These are phyloP conservation scores for Synanthedon myopaeformis DNA, from an alignment of 2,888 invertebrate species.

Conservation along the genomic window DNA sequence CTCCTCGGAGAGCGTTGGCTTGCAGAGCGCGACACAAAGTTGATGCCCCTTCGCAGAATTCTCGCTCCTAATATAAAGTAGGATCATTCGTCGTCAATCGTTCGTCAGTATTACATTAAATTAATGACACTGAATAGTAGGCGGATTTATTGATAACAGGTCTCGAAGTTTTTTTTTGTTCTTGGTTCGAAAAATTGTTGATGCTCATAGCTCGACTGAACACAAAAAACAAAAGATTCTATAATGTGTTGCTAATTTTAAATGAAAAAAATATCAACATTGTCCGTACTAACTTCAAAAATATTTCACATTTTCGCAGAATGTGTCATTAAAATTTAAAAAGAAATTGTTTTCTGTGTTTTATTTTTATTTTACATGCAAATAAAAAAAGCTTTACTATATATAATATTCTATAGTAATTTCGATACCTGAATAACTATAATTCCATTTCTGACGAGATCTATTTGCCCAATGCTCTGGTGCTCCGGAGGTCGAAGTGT, in stretches of 20 bases:
- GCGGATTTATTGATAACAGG: no score
- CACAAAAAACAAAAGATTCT: no score
- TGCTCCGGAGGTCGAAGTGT: slow-evolving; percentile 51
- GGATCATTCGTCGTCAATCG: no score
- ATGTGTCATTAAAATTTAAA: neutral
- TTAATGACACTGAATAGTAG: no score
- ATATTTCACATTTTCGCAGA: neutral
- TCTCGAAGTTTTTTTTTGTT: no score
- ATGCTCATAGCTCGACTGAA: no score
- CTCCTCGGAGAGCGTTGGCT: slow-evolving; percentile 75
- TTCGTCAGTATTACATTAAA: no score
- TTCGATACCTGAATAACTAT: slow-evolving; percentile 54
- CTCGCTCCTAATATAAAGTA: slow-evolving; percentile 72
- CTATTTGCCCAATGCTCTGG: slow-evolving; percentile 40
- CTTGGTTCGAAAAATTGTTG: no score
- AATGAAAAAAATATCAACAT: no score
- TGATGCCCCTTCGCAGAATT: slow-evolving; percentile 84
- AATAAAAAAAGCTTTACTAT: neutral
- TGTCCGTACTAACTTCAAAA: neutral
- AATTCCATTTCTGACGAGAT: slow-evolving; percentile 50
- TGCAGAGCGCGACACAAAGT: slow-evolving; percentile 78
- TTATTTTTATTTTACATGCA: no score
- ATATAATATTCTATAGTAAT: neutral
- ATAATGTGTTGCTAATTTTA: no score
- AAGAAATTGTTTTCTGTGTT: neutral